Conservation (phyloP, 1,140 invertebrate species). For the Pantala flavescens region DNA sequence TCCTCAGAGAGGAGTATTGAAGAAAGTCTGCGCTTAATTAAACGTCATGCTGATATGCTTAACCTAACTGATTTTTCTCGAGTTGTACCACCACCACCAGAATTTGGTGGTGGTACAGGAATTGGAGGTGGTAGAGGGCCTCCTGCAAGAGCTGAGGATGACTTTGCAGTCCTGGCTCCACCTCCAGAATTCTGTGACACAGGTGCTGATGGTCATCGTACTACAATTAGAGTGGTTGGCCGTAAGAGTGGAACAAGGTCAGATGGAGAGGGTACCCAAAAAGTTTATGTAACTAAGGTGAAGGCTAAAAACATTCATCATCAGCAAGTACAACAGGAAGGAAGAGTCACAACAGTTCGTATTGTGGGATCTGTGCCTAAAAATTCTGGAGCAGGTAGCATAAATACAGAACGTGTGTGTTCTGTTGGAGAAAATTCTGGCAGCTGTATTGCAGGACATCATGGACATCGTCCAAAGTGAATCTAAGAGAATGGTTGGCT, state of each 20-base stretch:
- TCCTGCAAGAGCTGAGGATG: background rate
- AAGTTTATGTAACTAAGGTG: conserved; percentile 25
- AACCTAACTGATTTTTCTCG: conserved; percentile 24
- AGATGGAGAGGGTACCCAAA: conserved; percentile 47
- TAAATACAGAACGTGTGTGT: no score
- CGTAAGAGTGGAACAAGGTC: conserved; percentile 52
- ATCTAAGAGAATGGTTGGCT: no score
- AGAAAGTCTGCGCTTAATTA: conserved; percentile 34
- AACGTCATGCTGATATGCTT: conserved; percentile 33
- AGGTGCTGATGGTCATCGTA: conserved; percentile 31
- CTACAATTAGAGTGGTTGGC: conserved; percentile 33
- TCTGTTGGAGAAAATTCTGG: no score
- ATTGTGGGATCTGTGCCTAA: conserved; percentile 73
- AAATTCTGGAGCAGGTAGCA: conserved; percentile 20
- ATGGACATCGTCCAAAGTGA: no score
- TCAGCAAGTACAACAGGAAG: conserved; percentile 15
- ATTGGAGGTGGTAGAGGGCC: conserved; percentile 1
- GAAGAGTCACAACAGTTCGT: conserved; percentile 44
- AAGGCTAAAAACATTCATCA: conserved; percentile 20
- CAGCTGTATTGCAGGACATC: no score
- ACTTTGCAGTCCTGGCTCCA: conserved; percentile 53
- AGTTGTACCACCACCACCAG: conserved; percentile 29
- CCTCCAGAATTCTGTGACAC: conserved; percentile 60
- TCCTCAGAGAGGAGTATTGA: conserved; percentile 34
- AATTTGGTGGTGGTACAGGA: conserved; percentile 23